Percentiles rank a stretch among this genome's conserved stretches.
Conservation (phyloP, 2,888 invertebrate genomes). For the Rhagonycha lutea region DNA sequence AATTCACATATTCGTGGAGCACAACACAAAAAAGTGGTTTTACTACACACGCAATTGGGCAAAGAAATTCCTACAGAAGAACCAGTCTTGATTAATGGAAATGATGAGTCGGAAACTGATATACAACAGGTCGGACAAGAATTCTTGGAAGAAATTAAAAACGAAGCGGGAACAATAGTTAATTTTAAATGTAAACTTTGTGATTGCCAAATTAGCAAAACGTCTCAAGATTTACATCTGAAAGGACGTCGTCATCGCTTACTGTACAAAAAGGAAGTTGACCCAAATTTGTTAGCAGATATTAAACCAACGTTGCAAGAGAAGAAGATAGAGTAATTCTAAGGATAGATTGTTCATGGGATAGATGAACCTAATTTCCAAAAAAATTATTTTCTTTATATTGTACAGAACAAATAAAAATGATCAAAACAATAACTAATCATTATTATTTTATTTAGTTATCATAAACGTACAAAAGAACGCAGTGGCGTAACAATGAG, state of each 20-base stretch:
- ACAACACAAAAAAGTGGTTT: constrained; percentile 97
- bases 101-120: constrained; percentile 70
- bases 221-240: constrained; percentile 99
- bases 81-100: constrained; percentile 73
- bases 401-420: too few species aligned
- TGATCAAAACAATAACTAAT: too few species aligned
- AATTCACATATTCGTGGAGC: constrained; percentile 97
- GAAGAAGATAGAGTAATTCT: constrained; percentile 79
- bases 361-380: too few species aligned
- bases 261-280: constrained; percentile 96
- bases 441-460: too few species aligned
- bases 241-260: constrained; percentile 95
- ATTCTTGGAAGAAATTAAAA: constrained; percentile 96
- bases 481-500: too few species aligned
- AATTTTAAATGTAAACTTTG: constrained; percentile 98
- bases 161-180: constrained; percentile 86
- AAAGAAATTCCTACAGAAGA: constrained; percentile 96
- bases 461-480: too few species aligned
- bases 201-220: constrained; percentile 98
- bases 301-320: constrained; percentile 91
- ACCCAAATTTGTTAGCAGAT: constrained; percentile 93
- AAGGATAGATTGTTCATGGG: too few species aligned
- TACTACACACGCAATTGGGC: constrained; percentile 94
- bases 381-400: too few species aligned
- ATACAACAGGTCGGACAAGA: constrained; percentile 94